A percentile compares a stretch with the other conserved stretches of the same genome.
These are phyloP conservation scores for Lindbergichthys nudifrons DNA, from an alignment of 2,797 vertebrate genomes.

Conservation along the genomic window DNA sequence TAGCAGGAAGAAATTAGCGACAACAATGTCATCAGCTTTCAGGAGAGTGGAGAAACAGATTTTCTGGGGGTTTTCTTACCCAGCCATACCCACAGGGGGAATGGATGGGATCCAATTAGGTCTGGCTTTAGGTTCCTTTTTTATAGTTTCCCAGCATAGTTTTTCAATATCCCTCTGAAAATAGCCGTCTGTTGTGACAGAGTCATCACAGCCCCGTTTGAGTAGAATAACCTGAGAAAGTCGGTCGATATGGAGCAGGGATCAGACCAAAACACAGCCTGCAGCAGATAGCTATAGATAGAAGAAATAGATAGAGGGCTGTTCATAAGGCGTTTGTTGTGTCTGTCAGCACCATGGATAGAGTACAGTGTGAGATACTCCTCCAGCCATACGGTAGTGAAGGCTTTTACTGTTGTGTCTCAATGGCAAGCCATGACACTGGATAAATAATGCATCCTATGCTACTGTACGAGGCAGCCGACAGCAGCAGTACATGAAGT, in stretches of 20 bases:
- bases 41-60: constrained; percentile 20
- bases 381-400: constrained; percentile 21
- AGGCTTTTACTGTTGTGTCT: constrained; percentile 63
- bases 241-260: constrained; percentile 42
- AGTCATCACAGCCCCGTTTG: constrained; percentile 62
- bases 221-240: constrained; percentile 42
- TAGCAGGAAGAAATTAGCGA: constrained; percentile 10
- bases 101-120: constrained; percentile 52
- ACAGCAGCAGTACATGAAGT: constrained; percentile 60
- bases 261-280: constrained; percentile 50
- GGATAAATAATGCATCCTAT: constrained; percentile 69
- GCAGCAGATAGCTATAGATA: constrained; percentile 38
- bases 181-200: constrained; percentile 58
- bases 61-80: constrained; percentile 38
- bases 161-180: constrained; percentile 64
- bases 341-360: constrained; percentile 58
- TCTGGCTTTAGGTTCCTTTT: constrained; percentile 40
- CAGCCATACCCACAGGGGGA: constrained; percentile 15
- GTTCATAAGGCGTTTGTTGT: constrained; percentile 33
- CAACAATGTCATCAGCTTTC: constrained; percentile 26
- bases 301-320: constrained; percentile 40
- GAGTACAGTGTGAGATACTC: constrained; percentile 12
- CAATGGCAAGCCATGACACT: constrained; percentile 41
- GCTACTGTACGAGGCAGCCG: constrained; percentile 45
- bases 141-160: constrained; percentile 64